Conservation (phyloP, 2,797 vertebrate species). For the Xiphophorus birchmanni region DNA sequence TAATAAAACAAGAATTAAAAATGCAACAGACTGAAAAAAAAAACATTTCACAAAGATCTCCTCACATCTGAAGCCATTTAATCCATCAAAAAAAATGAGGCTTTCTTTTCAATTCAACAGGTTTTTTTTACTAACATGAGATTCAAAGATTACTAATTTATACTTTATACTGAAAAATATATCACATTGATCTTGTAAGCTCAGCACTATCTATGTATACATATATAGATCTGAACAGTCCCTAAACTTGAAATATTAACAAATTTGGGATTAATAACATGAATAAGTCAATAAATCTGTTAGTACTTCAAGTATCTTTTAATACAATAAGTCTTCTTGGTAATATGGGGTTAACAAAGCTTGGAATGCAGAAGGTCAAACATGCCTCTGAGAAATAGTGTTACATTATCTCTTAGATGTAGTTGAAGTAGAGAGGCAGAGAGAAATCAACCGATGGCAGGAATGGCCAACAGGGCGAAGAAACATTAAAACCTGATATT, state of each 20-base stretch:
- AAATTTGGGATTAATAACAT: background rate
- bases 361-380: background rate
- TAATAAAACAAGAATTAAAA: conserved; percentile 41
- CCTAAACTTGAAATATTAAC: background rate
- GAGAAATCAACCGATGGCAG: background rate
- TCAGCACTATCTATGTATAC: background rate
- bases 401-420: background rate
- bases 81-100: background rate
- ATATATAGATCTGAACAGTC: background rate
- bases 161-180: background rate
- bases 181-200: background rate
- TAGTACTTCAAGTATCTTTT: background rate
- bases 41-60: conserved; percentile 14
- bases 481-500: background rate
- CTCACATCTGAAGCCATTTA: conserved; percentile 20
- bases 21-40: conserved; percentile 4
- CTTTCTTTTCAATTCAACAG: background rate
- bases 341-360: background rate
- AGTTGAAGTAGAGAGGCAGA: background rate
- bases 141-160: background rate
- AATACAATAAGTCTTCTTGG: background rate
- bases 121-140: background rate
- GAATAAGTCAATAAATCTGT: background rate
- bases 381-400: background rate
- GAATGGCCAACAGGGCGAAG: background rate